Percentiles rank a stretch among this genome's conserved stretches.
These are phyloP conservation scores for Orthosia gothica DNA, from an alignment of 2,888 invertebrate species.

Conservation along the genomic window DNA sequence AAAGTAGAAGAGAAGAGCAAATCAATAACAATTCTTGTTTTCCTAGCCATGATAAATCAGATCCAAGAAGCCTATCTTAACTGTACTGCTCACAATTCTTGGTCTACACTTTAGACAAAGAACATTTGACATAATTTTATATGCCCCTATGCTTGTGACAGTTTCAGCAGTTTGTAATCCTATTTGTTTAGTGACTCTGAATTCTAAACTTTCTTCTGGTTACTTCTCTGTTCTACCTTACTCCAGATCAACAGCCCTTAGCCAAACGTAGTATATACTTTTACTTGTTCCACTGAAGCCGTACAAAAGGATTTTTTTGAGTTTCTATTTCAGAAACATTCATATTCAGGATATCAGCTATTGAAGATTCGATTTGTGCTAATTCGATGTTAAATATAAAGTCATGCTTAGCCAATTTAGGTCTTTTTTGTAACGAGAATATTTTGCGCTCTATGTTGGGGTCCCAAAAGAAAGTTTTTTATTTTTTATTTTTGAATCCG, in stretches of 20 bases:
- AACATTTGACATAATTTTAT: not conserved
- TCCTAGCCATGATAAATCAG: not conserved
- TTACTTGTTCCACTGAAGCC: not conserved
- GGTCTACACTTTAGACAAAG: not conserved
- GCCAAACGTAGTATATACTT: not conserved
- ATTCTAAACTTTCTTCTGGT: not conserved
- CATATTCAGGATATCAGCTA: not conserved
- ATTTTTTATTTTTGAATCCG: constrained; percentile 33
- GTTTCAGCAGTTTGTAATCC: not conserved
- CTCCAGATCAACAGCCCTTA: not conserved
- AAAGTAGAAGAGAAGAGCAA: not conserved
- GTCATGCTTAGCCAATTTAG: constrained; percentile 12
- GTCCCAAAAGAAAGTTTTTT: constrained; percentile 33
- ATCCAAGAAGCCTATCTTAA: no score
- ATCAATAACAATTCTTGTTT: not conserved
- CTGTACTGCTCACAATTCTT: no score
- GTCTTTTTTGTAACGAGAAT: not conserved
- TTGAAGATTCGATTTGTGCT: constrained; percentile 12
- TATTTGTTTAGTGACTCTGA: not conserved
- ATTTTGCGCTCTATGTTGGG: constrained; percentile 5
- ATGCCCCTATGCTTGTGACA: not conserved
- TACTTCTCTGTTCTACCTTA: not conserved
- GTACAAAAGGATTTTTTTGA: not conserved
- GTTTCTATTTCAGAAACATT: not conserved
- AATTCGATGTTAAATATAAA: constrained; percentile 35